Evolutionary conservation across 2,888 invertebrate genomes (phyloP), one percentile per base, ranked within the genome.

Genomic region (Mellilla xanthometata): DNA sequence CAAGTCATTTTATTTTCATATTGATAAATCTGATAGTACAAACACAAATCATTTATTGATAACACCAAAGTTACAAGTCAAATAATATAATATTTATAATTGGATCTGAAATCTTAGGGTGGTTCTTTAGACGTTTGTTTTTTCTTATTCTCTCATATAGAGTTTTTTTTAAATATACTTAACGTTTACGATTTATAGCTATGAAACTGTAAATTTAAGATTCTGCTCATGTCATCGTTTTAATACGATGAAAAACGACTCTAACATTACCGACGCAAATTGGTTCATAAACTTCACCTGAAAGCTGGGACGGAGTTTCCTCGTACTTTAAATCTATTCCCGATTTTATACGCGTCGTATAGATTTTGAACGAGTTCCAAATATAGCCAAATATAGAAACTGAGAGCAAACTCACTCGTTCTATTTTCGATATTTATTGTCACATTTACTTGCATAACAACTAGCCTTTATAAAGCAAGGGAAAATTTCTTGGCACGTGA

Each of bases 321-420:
- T 56, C 56, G 56, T 57, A 61, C 59, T 65, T 64, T 64, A 65
- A 73, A 72, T 70, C 62, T 67, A 73, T 71, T 77, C 68, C 60
- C 51, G 60, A 63, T 61, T 60, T 58, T 42, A 65, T 60, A 32
- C 32, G 22, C 36, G 41, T 26, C 62, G 28, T 12, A 36, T 19
- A 60, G 60, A 59, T 70, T 70, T 76, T 74, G 76, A 77, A 72
- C 65, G 60, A 58, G 65, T 72, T 76, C 70, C 76, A 78, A 79
- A 72, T 65, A 64, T 59, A 28, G 28, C 15, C 15, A 19, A 19
- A 19, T 19, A 19, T n/a, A n/a, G n/a, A n/a, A n/a, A n/a, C 15
- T 6, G 22, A 3, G 5, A 12, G 28, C 11, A 7, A 27, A 26
- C 13, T 13, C 12, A 62, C 58, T 52, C 57, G 62, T 71, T 66